phyloP scores from a whole-genome alignment of 2,888 invertebrate species.

The Hemistola chrysoprasaria region DNA sequence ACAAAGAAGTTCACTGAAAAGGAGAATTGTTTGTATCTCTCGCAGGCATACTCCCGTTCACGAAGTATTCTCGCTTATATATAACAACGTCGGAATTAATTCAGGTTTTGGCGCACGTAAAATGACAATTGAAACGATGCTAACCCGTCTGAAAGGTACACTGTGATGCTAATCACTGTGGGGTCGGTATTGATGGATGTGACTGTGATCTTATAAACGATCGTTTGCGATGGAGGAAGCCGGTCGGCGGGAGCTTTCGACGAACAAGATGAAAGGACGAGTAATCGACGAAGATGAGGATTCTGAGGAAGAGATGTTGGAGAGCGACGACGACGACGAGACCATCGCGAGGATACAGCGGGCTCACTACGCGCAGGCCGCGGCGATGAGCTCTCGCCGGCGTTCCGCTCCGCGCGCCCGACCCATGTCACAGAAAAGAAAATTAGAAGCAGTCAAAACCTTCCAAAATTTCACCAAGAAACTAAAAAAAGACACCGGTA shows the following conservation, averaged over 20 bases:
- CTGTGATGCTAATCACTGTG: constrained; percentile 22
- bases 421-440: constrained; percentile 75
- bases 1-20: constrained; percentile 63
- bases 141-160: too few relatives aligned
- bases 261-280: constrained; percentile 55
- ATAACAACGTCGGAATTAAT: constrained; percentile 13
- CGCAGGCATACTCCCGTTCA: constrained; percentile 21
- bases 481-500: constrained; percentile 77
- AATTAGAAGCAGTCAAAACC: constrained; percentile 76
- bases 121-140: constrained; percentile 30
- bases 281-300: constrained; percentile 58
- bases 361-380: constrained; percentile 71
- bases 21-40: constrained; percentile 36
- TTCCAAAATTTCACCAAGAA: constrained; percentile 79
- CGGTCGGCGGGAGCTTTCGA: constrained; percentile 54
- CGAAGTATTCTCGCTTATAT: constrained; percentile 8
- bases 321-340: constrained; percentile 75
- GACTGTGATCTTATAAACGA: constrained; percentile 15
- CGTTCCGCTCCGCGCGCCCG: constrained; percentile 59
- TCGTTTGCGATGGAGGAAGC: constrained; percentile 58
- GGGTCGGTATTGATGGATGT: constrained; percentile 28
- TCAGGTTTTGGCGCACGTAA: constrained; percentile 22
- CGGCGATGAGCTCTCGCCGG: constrained; percentile 67
- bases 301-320: constrained; percentile 64
- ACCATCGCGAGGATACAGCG: constrained; percentile 75